phyloP scores from a whole-genome alignment of 2,888 invertebrate species.

The Notodonta dromedarius region DNA sequence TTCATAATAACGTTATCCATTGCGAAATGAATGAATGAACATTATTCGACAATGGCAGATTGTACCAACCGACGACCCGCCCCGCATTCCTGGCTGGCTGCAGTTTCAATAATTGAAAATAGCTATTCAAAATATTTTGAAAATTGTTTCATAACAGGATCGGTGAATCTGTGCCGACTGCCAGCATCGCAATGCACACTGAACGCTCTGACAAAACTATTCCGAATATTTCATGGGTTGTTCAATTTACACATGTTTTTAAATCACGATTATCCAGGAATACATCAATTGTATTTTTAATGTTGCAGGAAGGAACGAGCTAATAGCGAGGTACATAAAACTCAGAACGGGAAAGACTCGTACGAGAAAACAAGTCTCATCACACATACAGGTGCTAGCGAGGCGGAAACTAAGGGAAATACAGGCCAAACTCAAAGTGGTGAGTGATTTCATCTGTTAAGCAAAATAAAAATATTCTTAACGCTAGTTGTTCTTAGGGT shows the following conservation, averaged over 20 bases:
- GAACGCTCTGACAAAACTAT: conserved; percentile 65
- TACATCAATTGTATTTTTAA: background rate
- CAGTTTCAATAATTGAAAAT: conserved; percentile 83
- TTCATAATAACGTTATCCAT: conserved; percentile 28
- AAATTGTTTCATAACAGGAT: conserved; percentile 81
- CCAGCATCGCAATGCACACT: conserved; percentile 64
- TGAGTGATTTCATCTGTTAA: conserved; percentile 77
- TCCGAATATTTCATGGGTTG: conserved; percentile 69
- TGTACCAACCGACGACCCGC: conserved; percentile 58
- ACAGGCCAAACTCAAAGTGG: conserved; percentile 99
- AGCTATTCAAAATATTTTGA: conserved; percentile 84
- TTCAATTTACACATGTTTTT: conserved; percentile 58
- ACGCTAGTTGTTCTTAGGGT: too few relatives aligned
- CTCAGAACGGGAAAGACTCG: conserved; percentile 99
- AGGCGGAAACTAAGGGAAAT: conserved; percentile 99
- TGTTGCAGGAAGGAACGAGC: conserved; percentile 98
- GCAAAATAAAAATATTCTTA: background rate
- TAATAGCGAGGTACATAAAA: conserved; percentile 99
- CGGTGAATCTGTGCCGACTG: conserved; percentile 53
- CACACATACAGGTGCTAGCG: conserved; percentile 99
- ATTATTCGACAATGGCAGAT: conserved; percentile 52
- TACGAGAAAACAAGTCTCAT: conserved; percentile 99
- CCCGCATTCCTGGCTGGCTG: conserved; percentile 71
- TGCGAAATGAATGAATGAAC: conserved; percentile 33
- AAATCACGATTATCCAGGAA: background rate